A percentile compares a stretch with the other conserved stretches of the same genome.
These are phyloP conservation scores for Tenebrio molitor DNA, from an alignment of 1,140 invertebrate species.

Conservation along the genomic window DNA sequence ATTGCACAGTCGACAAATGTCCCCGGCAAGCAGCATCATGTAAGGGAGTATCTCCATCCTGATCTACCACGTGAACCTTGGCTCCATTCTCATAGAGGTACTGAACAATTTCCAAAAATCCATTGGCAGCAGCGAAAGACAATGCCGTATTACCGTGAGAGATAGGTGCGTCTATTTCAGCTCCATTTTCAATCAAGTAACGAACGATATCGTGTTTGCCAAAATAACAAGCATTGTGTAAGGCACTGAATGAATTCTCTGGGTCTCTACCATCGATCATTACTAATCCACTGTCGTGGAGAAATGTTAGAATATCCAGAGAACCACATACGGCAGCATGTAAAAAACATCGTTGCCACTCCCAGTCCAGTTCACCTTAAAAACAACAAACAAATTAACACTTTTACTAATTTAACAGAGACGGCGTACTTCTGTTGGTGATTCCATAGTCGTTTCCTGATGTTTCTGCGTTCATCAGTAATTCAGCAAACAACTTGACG, in stretches of 20 bases:
- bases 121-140: slow-evolving; percentile 3
- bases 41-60: slow-evolving; percentile 35
- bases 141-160: not conserved
- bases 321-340: not conserved
- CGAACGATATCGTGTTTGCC: slow-evolving; percentile 39
- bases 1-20: slow-evolving; percentile 42
- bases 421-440: too few species aligned
- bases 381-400: not conserved
- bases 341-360: not conserved
- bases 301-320: not conserved
- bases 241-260: not conserved
- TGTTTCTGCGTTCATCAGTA: too few species aligned
- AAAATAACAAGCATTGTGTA: not conserved
- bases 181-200: slow-evolving; percentile 49
- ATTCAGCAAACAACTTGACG: too few species aligned
- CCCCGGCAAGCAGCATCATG: slow-evolving; percentile 49
- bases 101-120: slow-evolving; percentile 45
- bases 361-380: not conserved
- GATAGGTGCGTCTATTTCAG: slow-evolving; percentile 18
- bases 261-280: not conserved
- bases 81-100: slow-evolving; percentile 43
- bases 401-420: too few species aligned
- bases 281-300: not conserved
- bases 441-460: too few species aligned
- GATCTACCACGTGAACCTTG: slow-evolving; percentile 38